These are phyloP conservation scores for Augochlorella aurata DNA, from an alignment of 2,888 invertebrate species.

Conservation along the genomic window DNA sequence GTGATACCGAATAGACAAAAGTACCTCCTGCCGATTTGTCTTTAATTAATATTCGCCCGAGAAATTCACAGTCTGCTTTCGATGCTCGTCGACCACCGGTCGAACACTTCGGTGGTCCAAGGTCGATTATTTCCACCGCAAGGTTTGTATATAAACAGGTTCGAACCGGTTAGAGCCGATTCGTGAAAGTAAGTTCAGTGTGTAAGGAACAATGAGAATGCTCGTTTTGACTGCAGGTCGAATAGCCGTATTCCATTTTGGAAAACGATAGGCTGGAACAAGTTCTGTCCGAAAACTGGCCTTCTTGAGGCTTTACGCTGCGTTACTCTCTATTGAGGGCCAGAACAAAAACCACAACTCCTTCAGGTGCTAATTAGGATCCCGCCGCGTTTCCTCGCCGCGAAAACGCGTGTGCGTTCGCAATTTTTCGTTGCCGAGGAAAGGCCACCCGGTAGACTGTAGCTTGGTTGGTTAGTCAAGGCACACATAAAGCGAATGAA, in stretches of 20 bases:
- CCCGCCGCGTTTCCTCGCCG: background rate
- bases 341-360: background rate
- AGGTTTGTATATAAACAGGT: background rate
- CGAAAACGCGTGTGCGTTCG: background rate
- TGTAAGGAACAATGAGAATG: background rate
- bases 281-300: background rate
- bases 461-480: background rate
- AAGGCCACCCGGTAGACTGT: background rate
- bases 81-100: background rate
- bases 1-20: too few species aligned
- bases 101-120: background rate
- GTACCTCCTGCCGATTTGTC: too few species aligned
- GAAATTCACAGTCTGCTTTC: background rate
- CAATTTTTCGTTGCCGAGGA: background rate
- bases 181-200: background rate
- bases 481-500: background rate
- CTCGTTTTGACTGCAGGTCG: background rate
- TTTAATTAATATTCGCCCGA: too few species aligned
- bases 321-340: background rate
- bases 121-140: background rate
- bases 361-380: constrained; percentile 6
- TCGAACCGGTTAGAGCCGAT: background rate
- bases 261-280: background rate
- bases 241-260: background rate
- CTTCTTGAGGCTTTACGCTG: background rate